Conservation (phyloP, 2,113 vertebrate genomes). For the Ardeotis arabs region DNA sequence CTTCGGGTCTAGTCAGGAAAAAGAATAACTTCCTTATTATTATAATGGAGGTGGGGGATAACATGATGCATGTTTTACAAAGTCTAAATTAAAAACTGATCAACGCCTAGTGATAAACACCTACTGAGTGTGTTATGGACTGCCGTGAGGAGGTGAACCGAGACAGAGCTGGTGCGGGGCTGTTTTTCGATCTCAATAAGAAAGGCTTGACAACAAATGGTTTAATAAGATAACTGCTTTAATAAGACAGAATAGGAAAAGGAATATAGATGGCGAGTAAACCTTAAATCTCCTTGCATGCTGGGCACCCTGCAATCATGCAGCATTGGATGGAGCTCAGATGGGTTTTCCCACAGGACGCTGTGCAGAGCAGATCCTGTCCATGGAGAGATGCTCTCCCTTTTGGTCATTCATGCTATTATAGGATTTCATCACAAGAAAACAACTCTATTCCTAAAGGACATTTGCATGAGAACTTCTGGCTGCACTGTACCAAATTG, state of each 20-base stretch:
- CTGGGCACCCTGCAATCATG: neutral
- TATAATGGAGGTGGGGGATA: neutral
- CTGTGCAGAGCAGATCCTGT: rapidly evolving
- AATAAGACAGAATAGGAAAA: neutral
- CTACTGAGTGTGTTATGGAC: neutral
- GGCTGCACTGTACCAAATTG: neutral
- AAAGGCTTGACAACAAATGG: neutral
- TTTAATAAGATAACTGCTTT: neutral
- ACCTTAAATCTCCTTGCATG: neutral
- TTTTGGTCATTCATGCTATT: neutral
- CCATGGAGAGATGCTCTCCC: neutral
- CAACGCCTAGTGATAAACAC: too few species aligned
- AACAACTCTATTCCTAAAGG: neutral
- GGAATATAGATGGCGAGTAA: neutral
- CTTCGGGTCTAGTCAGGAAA: neutral
- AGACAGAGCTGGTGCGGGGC: rapidly evolving
- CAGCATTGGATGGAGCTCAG: neutral
- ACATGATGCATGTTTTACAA: neutral
- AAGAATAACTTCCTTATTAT: neutral
- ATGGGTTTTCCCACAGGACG: neutral
- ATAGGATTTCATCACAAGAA: neutral
- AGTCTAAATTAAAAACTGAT: neutral
- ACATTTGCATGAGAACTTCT: neutral
- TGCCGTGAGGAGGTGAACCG: rapidly evolving
- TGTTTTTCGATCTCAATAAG: neutral